These are phyloP conservation scores for Hoplodrina blanda DNA, from an alignment of 2,888 invertebrate species.

Conservation along the genomic window DNA sequence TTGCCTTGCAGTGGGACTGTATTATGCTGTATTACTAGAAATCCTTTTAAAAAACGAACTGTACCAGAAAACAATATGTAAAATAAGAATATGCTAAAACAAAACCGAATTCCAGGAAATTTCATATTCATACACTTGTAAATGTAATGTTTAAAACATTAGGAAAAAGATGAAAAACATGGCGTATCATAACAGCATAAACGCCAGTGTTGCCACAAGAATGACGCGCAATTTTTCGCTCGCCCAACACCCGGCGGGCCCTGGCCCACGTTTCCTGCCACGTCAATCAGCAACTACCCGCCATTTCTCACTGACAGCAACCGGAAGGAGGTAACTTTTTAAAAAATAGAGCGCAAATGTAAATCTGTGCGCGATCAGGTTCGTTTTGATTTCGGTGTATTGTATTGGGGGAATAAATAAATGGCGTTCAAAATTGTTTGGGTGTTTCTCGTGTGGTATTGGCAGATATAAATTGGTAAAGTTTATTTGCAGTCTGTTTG, in stretches of 20 bases:
- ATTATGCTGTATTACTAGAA: background rate
- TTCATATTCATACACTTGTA: conserved; percentile 40
- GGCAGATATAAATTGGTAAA: conserved; percentile 50
- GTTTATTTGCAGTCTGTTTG: conserved; percentile 24
- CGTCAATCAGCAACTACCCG: conserved; percentile 83
- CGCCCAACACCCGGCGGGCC: conserved; percentile 50
- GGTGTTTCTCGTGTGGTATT: conserved; percentile 21
- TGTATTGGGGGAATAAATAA: conserved; percentile 46
- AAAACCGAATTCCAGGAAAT: conserved; percentile 8
- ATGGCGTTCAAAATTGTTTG: conserved; percentile 46
- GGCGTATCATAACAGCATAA: conserved; percentile 26
- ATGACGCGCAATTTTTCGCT: conserved; percentile 80
- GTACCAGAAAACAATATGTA: background rate
- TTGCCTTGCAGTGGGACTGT: no score
- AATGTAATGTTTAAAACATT: conserved; percentile 56
- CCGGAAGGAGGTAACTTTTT: conserved; percentile 72
- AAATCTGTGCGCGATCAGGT: conserved; percentile 57
- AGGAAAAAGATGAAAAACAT: conserved; percentile 46
- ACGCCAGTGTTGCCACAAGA: conserved; percentile 62
- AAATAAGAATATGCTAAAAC: conserved; percentile 6
- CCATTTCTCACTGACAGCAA: conserved; percentile 84
- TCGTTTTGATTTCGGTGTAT: conserved; percentile 52
- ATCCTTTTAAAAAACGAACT: background rate
- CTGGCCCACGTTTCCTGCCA: conserved; percentile 68
- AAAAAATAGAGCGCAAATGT: conserved; percentile 66